Conservation (phyloP, 2,113 vertebrate species). For the Sardina pilchardus region DNA sequence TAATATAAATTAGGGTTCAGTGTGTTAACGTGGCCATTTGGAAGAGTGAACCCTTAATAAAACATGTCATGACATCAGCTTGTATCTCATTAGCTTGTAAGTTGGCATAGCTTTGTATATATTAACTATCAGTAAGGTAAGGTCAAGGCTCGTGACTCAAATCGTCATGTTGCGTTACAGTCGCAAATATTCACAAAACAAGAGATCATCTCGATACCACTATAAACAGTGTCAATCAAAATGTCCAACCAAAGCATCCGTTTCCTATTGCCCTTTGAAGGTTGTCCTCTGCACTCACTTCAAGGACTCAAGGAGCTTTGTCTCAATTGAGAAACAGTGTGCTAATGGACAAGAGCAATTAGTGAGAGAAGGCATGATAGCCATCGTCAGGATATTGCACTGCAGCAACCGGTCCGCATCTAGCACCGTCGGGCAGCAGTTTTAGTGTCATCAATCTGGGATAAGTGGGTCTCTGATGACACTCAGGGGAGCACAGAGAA, state of each 20-base stretch:
- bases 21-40: not conserved
- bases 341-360: slow-evolving; percentile 49
- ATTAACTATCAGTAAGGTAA: not conserved
- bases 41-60: not conserved
- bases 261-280: not conserved
- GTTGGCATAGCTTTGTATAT: not conserved
- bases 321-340: not conserved
- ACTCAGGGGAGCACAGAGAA: not conserved
- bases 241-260: not conserved
- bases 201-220: too few relatives aligned
- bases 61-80: not conserved
- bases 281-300: not conserved
- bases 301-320: not conserved
- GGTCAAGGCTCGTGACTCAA: not conserved
- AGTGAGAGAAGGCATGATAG: slow-evolving; percentile 2
- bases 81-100: not conserved
- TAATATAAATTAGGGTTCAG: too few relatives aligned
- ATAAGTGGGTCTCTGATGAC: not conserved
- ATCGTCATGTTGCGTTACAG: too few relatives aligned
- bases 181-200: too few relatives aligned
- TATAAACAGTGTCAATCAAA: not conserved
- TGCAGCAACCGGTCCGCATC: not conserved
- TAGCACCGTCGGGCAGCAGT: not conserved
- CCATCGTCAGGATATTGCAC: slow-evolving; percentile 33
- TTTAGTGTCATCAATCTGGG: slow-evolving; percentile 35